Percentiles rank a stretch among this genome's conserved stretches.
Conservation (phyloP, 2,797 vertebrate species). For the Mus spretus region DNA sequence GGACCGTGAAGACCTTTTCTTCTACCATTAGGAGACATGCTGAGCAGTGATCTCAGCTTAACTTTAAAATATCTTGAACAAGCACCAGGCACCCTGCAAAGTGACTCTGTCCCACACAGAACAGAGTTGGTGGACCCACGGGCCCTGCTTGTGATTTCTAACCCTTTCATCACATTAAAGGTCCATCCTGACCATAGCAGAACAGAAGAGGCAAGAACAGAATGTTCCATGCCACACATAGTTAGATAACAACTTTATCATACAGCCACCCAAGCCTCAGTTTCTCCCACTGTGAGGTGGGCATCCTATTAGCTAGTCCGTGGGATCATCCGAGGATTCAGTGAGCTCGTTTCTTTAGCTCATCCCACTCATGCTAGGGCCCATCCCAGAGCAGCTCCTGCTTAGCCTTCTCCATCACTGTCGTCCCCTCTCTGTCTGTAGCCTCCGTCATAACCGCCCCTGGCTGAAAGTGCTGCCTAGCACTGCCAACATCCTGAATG, state of each 20-base stretch:
- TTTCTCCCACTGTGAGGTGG: constrained; percentile 12
- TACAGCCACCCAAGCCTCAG: neutral
- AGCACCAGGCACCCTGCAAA: neutral
- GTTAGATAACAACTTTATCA: neutral
- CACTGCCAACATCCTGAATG: neutral
- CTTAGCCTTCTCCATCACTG: neutral
- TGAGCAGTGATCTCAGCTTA: constrained; percentile 53
- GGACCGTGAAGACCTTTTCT: neutral
- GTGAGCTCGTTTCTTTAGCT: neutral
- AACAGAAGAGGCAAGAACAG: neutral
- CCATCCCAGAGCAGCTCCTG: neutral
- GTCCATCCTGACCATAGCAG: neutral
- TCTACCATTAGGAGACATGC: neutral
- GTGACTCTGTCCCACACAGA: constrained; percentile 18
- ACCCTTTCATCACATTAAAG: neutral
- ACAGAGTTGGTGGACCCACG: neutral
- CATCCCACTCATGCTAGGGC: neutral
- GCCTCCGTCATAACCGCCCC: neutral
- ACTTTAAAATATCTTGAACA: constrained; percentile 32
- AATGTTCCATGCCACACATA: neutral
- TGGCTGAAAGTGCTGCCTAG: neutral
- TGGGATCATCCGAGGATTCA: neutral
- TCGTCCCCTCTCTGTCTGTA: neutral
- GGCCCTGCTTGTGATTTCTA: constrained; percentile 17
- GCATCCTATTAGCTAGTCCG: neutral